Percentiles rank a stretch among this genome's conserved stretches.
phyloP scores from a whole-genome alignment of 2,113 vertebrate species.

The Strix uralensis region DNA sequence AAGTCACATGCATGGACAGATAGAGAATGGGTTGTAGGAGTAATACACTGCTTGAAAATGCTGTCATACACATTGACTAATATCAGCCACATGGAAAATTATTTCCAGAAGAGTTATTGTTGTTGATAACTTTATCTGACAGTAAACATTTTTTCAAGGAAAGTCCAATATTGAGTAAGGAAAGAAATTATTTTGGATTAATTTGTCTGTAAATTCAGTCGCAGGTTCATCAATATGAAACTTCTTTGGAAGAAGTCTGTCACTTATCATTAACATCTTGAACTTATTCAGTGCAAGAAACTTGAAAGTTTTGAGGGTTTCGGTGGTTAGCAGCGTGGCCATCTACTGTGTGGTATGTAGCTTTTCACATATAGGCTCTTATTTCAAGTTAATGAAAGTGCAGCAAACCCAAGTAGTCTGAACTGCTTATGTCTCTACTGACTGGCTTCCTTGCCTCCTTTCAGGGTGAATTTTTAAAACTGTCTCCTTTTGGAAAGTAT shows the following conservation, averaged over 20 bases:
- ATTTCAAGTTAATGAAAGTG: neutral
- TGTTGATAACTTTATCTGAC: neutral
- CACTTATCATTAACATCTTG: neutral
- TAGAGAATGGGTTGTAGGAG: neutral
- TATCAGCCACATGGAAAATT: neutral
- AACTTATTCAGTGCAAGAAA: neutral
- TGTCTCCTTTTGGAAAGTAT: neutral
- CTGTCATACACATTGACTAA: neutral
- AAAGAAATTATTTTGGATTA: neutral
- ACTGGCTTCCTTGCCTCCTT: neutral
- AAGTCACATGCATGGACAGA: neutral
- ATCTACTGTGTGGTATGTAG: neutral
- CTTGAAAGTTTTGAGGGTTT: neutral
- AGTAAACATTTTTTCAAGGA: neutral
- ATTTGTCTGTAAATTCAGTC: neutral
- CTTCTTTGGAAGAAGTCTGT: neutral
- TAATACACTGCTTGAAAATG: neutral
- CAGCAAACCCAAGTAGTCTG: neutral
- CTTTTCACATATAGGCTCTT: neutral
- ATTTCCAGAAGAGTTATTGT: neutral
- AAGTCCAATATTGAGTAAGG: neutral
- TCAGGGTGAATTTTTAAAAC: neutral
- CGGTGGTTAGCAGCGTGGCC: fast-evolving
- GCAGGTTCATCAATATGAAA: neutral
- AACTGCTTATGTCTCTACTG: neutral